Evolutionary conservation across 2,113 vertebrate genomes (phyloP).

Genomic region (Dipodomys stephensi): DNA sequence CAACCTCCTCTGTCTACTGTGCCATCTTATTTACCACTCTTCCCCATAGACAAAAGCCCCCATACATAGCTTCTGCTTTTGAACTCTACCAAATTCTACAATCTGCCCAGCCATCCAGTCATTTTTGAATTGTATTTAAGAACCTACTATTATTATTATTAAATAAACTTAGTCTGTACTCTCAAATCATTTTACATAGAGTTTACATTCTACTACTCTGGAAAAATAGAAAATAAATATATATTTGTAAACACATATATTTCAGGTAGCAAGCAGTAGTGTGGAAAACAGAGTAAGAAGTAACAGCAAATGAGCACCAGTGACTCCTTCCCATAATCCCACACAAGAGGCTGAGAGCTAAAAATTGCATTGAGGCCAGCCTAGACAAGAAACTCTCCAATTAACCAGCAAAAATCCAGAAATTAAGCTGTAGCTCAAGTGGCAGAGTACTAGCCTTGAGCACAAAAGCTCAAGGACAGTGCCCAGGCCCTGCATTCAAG

Average conservation of each 20-base stretch:
- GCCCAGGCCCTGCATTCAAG: too few relatives aligned
- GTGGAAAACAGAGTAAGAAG: not conserved
- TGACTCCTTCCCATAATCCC: too few relatives aligned
- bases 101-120: not conserved
- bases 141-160: not conserved
- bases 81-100: not conserved
- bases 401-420: too few relatives aligned
- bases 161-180: not conserved
- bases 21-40: not conserved
- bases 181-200: not conserved
- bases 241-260: not conserved
- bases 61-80: not conserved
- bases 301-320: too few relatives aligned
- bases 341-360: too few relatives aligned
- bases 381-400: too few relatives aligned
- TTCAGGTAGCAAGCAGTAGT: not conserved
- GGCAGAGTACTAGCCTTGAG: too few relatives aligned
- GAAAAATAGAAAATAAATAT: constrained; percentile 1
- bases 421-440: too few relatives aligned
- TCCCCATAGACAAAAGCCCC: not conserved
- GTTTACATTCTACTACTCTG: constrained; percentile 27
- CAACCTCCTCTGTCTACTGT: not conserved
- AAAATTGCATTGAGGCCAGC: too few relatives aligned
- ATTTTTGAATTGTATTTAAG: not conserved
- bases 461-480: too few relatives aligned